Evolutionary conservation across 2,888 invertebrate genomes (phyloP), one percentile per base, ranked within the genome.

Genomic region (Mimumesa dahlbomi): DNA sequence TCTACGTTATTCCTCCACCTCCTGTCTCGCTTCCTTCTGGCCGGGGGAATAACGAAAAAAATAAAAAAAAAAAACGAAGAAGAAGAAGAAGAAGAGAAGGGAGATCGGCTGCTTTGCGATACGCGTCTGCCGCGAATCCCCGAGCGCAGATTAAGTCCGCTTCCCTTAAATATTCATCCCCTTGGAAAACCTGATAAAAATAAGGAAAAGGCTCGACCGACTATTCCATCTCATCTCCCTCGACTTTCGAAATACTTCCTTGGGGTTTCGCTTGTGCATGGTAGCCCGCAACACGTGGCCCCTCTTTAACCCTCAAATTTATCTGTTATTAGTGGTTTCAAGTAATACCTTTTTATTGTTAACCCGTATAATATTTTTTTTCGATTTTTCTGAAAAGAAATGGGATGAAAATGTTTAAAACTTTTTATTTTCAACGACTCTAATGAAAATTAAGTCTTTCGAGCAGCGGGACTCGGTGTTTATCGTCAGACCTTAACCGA

Each of bases 91-190:
- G 57, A 66, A 52, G 57, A 63, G 54, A 57, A 59, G 69, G 70
- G 67, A 77, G 77, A 68, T 79, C 73, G 82, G 77, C 77, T 83
- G 70, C 82, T 81, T 82, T 81, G 82, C 81, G 83, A 85, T 85
- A 83, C 83, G 81, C 80, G 77, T 81, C 81, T 83, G 82, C 80
- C 79, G 82, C 82, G 86, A 87, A 86, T 91, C 91, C 91, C 91
- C 86, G 88, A 91, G 90, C 91, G 91, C 91, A 91, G 91, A 91
- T 91, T 91, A 91, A 91, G 91, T 89, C 89, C 87, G 90, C 90
- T 89, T 88, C 89, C 89, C 90, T 91, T 91, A 91, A 91, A 91
- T 91, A 91, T 91, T 91, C 91, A 91, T 91, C 90, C 89, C 89
- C 85, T 85, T 73, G 86, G 87, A 90, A 87, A 90, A 90, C 89